Evolutionary conservation across 1,140 invertebrate species (phyloP).

Genomic region (Sycophaga agraensis): DNA sequence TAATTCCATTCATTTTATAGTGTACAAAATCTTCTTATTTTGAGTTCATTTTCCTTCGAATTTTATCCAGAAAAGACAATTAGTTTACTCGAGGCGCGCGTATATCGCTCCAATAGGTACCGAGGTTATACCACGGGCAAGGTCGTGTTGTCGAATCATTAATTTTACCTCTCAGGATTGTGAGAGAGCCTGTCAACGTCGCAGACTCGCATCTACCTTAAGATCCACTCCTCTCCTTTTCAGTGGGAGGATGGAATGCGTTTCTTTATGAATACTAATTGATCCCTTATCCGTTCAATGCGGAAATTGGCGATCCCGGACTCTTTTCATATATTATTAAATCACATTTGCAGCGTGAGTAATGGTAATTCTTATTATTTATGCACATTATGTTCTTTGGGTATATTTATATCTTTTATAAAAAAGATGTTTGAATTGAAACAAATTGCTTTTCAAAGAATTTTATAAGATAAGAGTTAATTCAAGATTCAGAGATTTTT

Average conservation of each 20-base stretch:
- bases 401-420: too few relatives aligned
- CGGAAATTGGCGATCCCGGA: background rate
- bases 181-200: background rate
- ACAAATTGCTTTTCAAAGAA: too few relatives aligned
- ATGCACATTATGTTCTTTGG: too few relatives aligned
- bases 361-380: too few relatives aligned
- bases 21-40: too few relatives aligned
- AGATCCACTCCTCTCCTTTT: background rate
- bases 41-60: background rate
- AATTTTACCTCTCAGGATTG: conserved; percentile 6
- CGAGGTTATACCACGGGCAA: background rate
- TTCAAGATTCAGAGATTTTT: too few relatives aligned
- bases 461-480: too few relatives aligned
- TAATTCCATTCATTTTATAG: too few relatives aligned
- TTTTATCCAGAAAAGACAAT: too few relatives aligned
- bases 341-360: too few relatives aligned
- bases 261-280: background rate
- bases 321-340: background rate
- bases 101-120: background rate
- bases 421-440: too few relatives aligned
- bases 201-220: background rate
- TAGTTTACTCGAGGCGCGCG: background rate
- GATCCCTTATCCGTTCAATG: background rate
- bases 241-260: background rate
- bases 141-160: conserved; percentile 8